Evolutionary conservation across 2,888 invertebrate species (phyloP).

Genomic region (Dryococelus australis): DNA sequence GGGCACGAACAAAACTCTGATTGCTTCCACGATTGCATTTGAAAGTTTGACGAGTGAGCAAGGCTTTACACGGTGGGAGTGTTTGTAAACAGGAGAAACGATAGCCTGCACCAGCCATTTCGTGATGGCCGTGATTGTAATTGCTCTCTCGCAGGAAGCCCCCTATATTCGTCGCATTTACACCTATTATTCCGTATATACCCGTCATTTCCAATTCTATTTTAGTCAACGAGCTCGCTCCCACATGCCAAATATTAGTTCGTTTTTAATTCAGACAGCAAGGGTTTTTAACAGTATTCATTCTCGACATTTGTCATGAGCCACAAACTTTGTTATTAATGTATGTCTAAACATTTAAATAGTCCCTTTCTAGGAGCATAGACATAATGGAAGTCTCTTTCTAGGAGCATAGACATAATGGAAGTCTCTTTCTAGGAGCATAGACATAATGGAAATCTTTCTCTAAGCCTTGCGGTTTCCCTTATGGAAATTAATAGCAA

Average conservation of each 20-base stretch:
- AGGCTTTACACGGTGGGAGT: not conserved
- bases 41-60: not conserved
- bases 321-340: too few species aligned
- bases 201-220: not conserved
- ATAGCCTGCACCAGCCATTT: not conserved
- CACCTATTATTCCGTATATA: not conserved
- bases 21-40: not conserved
- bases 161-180: not conserved
- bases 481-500: too few species aligned
- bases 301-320: too few species aligned
- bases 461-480: too few species aligned
- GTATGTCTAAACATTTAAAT: too few species aligned
- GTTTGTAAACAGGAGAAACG: constrained; percentile 16
- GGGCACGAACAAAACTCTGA: not conserved
- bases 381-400: too few species aligned
- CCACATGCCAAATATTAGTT: not conserved
- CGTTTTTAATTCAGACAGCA: not conserved
- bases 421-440: too few species aligned
- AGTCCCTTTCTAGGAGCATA: too few species aligned
- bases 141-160: not conserved
- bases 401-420: too few species aligned
- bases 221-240: not conserved
- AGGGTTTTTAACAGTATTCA: too few species aligned
- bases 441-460: too few species aligned
- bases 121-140: not conserved